A percentile compares a stretch with the other conserved stretches of the same genome.
Evolutionary conservation across 2,797 vertebrate species (phyloP).

Genomic region (Centroberyx gerrardi): DNA sequence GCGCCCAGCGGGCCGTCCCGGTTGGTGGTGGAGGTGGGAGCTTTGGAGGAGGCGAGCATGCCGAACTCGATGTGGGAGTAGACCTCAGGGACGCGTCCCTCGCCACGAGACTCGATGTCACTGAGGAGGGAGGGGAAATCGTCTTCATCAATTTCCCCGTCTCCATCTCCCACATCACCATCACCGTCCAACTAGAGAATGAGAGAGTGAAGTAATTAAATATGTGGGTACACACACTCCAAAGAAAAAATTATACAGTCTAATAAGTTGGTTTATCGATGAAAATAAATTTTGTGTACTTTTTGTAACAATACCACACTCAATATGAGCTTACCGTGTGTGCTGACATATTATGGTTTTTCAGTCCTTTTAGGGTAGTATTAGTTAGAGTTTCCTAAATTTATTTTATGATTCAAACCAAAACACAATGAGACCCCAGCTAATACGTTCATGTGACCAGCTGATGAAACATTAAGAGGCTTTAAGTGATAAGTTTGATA

Average conservation of each 20-base stretch:
- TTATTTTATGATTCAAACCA: background rate
- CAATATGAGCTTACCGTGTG: background rate
- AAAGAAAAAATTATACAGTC: too few species aligned
- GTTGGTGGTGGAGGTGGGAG: conserved; percentile 75
- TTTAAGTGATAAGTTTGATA: too few species aligned
- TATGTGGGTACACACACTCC: too few species aligned
- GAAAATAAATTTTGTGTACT: too few species aligned
- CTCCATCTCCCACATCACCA: conserved; percentile 69
- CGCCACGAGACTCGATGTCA: conserved; percentile 87
- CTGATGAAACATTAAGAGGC: too few species aligned
- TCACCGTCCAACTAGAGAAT: conserved; percentile 72
- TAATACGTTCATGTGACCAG: conserved; percentile 1
- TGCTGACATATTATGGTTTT: background rate
- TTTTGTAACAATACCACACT: too few species aligned
- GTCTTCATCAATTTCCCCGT: conserved; percentile 88
- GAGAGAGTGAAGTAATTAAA: conserved; percentile 12
- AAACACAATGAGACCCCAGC: background rate
- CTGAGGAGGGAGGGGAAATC: conserved; percentile 92
- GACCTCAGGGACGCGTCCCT: conserved; percentile 87
- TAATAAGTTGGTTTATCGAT: too few species aligned
- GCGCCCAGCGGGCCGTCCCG: conserved; percentile 85
- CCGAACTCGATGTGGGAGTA: conserved; percentile 91
- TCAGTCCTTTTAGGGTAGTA: background rate
- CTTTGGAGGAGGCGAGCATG: conserved; percentile 88
- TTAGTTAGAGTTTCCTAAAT: background rate